Conservation (phyloP, 2,888 invertebrate species). For the Tiphia femorata region DNA sequence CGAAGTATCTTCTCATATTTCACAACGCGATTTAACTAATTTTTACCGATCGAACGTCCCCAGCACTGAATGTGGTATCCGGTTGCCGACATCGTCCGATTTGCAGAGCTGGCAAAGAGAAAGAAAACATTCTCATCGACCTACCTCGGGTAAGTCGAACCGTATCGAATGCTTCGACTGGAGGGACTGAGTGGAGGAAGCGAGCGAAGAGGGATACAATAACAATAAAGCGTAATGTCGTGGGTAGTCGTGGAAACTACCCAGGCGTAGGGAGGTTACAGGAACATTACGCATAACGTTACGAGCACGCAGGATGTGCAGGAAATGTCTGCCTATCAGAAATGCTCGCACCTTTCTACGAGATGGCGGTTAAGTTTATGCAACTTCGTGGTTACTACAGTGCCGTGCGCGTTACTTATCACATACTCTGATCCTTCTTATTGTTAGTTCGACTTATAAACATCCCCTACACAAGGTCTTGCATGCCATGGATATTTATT, state of each 20-base stretch:
- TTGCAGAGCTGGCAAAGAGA: too few species aligned
- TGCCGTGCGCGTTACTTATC: neutral
- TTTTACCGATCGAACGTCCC: too few species aligned
- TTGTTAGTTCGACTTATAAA: too few species aligned
- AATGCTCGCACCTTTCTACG: slow-evolving; percentile 1
- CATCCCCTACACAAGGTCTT: too few species aligned
- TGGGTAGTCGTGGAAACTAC: neutral
- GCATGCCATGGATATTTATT: too few species aligned
- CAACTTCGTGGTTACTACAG: neutral
- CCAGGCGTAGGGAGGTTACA: neutral
- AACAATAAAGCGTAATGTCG: neutral
- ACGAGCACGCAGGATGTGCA: neutral
- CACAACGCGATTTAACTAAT: too few species aligned
- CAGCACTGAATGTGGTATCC: too few species aligned
- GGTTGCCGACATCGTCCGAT: too few species aligned
- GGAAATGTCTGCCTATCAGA: neutral
- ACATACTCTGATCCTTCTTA: neutral
- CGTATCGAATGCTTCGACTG: neutral
- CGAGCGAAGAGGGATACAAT: neutral
- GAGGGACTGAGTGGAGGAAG: too few species aligned
- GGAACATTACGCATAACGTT: slow-evolving; percentile 1
- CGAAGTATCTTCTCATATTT: too few species aligned
- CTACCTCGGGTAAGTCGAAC: too few species aligned
- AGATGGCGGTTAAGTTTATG: neutral
- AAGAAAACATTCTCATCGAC: too few species aligned